Evolutionary conservation across 2,888 invertebrate genomes (phyloP), one percentile per base, ranked within the genome.

Genomic region (Scaptomyza cyrtandrae): DNA sequence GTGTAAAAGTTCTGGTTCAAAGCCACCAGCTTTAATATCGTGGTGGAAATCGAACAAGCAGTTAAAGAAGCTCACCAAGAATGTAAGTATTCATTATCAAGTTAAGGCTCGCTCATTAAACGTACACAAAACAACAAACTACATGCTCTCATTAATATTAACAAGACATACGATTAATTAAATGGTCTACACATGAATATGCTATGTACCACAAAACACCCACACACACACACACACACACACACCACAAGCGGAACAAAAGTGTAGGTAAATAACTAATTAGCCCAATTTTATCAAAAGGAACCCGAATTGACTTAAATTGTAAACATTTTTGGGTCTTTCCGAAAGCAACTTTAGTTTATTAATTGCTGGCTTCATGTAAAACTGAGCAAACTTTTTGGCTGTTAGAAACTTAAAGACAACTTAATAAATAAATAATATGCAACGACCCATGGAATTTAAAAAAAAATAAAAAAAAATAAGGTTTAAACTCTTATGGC

Each of bases 21-120:
- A 96, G 74, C 97, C 98, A 7, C 95, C 96, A 73, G 97, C 97
- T 3, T 93, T 95, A 63, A 96, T 98, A 90, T 96, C 96, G 50
- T 98, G 98, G 98, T 97, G 97, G 97, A 97, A 96, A 91, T 96
- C 95, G 84, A 96, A 95, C 90, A 94, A 95, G 85, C 96, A 95
- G 92, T 94, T 97, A 76, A 96, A 96, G 92, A 94, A 95, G 90
- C 93, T 95, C 91, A 95, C 96, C 61, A 96, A 96, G 93, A 96
- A 95, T 92, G 97, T 97, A 93, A 96, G 96, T 94, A 66, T 33
- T 41, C 53, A 11, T 16, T 16, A 3, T 49, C 50, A 24, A 41
- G n/a, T n/a, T 33, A 19, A 13, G 49, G 0, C 1, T 0, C 1
- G 0, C 31, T 27, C 55, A 48, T 48, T 56, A 16, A 16, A 48